Percentiles rank a stretch among this genome's conserved stretches.
Evolutionary conservation across 2,797 vertebrate genomes (phyloP).

Genomic region (Macrochelys suwanniensis): DNA sequence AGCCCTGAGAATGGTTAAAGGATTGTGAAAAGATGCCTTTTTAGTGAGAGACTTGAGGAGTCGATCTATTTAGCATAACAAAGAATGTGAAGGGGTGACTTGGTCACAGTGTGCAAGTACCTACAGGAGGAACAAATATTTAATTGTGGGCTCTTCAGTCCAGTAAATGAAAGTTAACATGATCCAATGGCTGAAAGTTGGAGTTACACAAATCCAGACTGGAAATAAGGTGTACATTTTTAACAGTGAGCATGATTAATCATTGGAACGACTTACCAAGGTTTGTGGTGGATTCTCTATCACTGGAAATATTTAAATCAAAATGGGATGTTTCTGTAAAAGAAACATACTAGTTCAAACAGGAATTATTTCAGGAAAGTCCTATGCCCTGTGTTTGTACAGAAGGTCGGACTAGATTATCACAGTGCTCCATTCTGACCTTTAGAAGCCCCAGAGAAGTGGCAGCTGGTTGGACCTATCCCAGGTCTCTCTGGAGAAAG

Average conservation of each 20-base stretch:
- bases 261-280: not conserved
- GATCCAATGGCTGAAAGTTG: not conserved
- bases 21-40: not conserved
- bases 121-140: not conserved
- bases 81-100: not conserved
- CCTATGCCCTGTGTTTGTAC: not conserved
- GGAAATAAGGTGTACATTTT: not conserved
- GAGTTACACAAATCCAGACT: not conserved
- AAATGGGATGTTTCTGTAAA: not conserved
- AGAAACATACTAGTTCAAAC: not conserved
- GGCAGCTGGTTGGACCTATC: not conserved
- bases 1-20: not conserved
- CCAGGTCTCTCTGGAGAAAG: not conserved
- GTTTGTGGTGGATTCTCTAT: not conserved
- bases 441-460: not conserved
- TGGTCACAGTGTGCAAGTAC: not conserved
- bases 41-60: not conserved
- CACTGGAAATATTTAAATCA: not conserved
- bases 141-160: not conserved
- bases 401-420: not conserved
- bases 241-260: not conserved
- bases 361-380: not conserved
- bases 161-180: not conserved
- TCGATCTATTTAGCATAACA: not conserved
- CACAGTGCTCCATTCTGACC: not conserved